A percentile compares a stretch with the other conserved stretches of the same genome.
Conservation (phyloP, 92 coral and sea anemone genomes). For the Pocillopora grandis region DNA sequence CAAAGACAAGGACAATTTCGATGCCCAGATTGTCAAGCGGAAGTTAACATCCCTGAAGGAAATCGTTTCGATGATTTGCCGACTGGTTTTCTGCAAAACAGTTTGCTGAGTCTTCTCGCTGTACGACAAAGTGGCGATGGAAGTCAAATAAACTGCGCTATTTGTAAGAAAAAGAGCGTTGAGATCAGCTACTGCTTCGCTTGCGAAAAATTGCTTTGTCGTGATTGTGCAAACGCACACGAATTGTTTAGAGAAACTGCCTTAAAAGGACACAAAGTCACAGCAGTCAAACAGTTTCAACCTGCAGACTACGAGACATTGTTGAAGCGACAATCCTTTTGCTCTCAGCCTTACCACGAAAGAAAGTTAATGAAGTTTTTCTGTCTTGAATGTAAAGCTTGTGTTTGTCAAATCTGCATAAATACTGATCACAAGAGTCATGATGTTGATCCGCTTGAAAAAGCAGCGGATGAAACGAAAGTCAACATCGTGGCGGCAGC, state of each 20-base stretch:
- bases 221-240: constrained; percentile 38
- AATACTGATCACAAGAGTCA: neutral
- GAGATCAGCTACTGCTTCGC: constrained; percentile 38
- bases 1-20: constrained; percentile 5
- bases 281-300: constrained; percentile 22
- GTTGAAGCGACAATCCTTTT: constrained; percentile 23
- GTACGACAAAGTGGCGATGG: constrained; percentile 5
- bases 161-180: constrained; percentile 18
- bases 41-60: constrained; percentile 11
- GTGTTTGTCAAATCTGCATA: constrained; percentile 11
- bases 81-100: constrained; percentile 24
- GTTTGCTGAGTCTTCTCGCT: neutral
- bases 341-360: constrained; percentile 33
- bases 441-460: constrained; percentile 21
- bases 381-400: constrained; percentile 21
- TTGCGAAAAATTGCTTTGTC: constrained; percentile 46
- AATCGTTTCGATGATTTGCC: constrained; percentile 21
- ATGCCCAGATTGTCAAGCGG: constrained; percentile 18
- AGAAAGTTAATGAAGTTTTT: constrained; percentile 19
- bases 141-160: constrained; percentile 19
- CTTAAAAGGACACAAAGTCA: constrained; percentile 19
- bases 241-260: constrained; percentile 20
- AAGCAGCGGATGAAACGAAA: constrained; percentile 21
- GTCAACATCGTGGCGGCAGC: constrained; percentile 16
- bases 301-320: constrained; percentile 30